These are phyloP conservation scores for Oncorhynchus clarkii DNA, from an alignment of 2,113 vertebrate genomes.

Conservation along the genomic window DNA sequence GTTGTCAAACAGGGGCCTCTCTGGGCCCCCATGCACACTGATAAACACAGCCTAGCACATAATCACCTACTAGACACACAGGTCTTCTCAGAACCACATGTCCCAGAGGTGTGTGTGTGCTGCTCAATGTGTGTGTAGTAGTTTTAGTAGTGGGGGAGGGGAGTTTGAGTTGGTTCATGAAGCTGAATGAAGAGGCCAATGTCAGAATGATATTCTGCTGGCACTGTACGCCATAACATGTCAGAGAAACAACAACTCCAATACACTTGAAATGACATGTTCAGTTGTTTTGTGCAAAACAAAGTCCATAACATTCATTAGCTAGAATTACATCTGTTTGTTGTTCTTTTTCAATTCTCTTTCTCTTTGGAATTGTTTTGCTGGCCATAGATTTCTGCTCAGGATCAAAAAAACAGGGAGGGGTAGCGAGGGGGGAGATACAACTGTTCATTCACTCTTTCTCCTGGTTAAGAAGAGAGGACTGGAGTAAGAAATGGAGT, in stretches of 20 bases:
- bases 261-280: neutral
- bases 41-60: slow-evolving; percentile 65
- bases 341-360: neutral
- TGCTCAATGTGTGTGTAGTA: neutral
- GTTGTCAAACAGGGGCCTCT: slow-evolving; percentile 51
- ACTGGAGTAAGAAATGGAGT: slow-evolving; percentile 1
- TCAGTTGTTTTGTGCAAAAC: neutral
- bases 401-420: neutral
- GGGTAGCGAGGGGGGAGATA: neutral
- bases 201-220: neutral
- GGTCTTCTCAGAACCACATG: slow-evolving; percentile 56
- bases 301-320: neutral
- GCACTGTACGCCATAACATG: neutral
- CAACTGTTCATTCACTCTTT: neutral
- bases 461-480: neutral
- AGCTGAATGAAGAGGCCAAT: neutral
- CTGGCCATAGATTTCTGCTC: neutral
- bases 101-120: slow-evolving; percentile 9
- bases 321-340: neutral
- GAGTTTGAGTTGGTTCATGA: neutral
- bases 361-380: neutral
- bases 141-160: neutral
- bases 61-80: slow-evolving; percentile 67
- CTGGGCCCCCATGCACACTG: slow-evolving; percentile 41
- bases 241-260: neutral